phyloP scores from a whole-genome alignment of 2,888 invertebrate genomes.

The Archips xylosteana region DNA sequence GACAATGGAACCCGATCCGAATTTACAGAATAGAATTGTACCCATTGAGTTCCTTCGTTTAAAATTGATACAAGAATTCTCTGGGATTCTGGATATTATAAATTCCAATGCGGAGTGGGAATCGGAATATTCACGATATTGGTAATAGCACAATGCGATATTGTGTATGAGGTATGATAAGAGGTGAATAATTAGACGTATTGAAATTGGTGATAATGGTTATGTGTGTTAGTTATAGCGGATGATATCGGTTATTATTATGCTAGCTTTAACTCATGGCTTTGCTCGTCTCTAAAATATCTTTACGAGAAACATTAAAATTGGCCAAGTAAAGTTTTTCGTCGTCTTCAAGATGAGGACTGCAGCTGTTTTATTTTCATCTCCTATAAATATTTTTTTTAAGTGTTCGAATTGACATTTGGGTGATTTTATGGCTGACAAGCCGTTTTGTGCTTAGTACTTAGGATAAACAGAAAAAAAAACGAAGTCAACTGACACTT shows the following conservation, averaged over 20 bases:
- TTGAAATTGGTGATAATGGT: neutral
- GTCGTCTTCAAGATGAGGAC: too few relatives aligned
- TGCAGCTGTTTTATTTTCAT: too few relatives aligned
- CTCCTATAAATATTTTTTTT: too few relatives aligned
- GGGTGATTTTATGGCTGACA: too few relatives aligned
- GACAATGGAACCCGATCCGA: slow-evolving; percentile 58
- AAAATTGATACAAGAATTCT: slow-evolving; percentile 27
- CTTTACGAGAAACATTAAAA: too few relatives aligned
- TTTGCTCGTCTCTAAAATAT: too few relatives aligned
- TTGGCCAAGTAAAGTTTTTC: too few relatives aligned
- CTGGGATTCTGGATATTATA: slow-evolving; percentile 17
- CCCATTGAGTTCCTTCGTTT: slow-evolving; percentile 25
- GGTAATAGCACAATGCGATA: slow-evolving; percentile 8
- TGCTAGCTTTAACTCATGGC: too few relatives aligned
- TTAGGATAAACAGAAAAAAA: too few relatives aligned
- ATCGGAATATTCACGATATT: slow-evolving; percentile 17
- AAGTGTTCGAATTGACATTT: too few relatives aligned
- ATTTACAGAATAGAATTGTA: slow-evolving; percentile 54
- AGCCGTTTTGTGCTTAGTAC: too few relatives aligned
- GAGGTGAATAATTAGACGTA: neutral
- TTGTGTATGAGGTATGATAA: neutral
- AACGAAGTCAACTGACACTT: too few relatives aligned
- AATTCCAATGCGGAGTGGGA: slow-evolving; percentile 17
- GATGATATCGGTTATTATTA: neutral
- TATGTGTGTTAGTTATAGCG: neutral